These are phyloP conservation scores for Gallirallus australis DNA, from an alignment of 2,797 vertebrate species.

Conservation along the genomic window DNA sequence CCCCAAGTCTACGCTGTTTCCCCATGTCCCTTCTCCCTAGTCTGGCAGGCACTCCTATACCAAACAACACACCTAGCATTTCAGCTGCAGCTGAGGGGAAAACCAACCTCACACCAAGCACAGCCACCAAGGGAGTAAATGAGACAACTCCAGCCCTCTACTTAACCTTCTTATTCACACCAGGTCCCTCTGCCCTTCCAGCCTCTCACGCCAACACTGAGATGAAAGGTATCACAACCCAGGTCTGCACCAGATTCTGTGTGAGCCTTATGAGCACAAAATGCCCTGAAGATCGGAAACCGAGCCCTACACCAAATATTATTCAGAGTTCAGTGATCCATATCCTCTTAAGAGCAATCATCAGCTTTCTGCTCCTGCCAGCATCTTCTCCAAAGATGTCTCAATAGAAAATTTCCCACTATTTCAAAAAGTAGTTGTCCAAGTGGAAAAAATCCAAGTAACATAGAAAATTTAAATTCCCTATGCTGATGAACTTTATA, in stretches of 20 bases:
- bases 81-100: background rate
- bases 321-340: background rate
- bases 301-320: background rate
- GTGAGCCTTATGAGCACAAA: background rate
- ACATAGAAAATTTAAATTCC: background rate
- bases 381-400: background rate
- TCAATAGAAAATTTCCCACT: background rate
- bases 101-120: fast-evolving
- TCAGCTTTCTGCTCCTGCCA: background rate
- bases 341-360: background rate
- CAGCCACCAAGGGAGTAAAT: background rate
- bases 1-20: background rate
- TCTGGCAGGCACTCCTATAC: background rate
- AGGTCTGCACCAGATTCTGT: background rate
- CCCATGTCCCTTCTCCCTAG: background rate
- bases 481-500: background rate
- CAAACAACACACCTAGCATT: background rate
- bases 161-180: background rate
- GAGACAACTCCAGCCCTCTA: background rate
- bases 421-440: background rate
- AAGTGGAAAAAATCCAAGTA: background rate
- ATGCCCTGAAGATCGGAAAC: background rate
- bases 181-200: background rate
- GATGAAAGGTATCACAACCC: fast-evolving
- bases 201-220: background rate